phyloP scores from a whole-genome alignment of 1,140 invertebrate genomes.

The Meloidogyne floridensis region DNA sequence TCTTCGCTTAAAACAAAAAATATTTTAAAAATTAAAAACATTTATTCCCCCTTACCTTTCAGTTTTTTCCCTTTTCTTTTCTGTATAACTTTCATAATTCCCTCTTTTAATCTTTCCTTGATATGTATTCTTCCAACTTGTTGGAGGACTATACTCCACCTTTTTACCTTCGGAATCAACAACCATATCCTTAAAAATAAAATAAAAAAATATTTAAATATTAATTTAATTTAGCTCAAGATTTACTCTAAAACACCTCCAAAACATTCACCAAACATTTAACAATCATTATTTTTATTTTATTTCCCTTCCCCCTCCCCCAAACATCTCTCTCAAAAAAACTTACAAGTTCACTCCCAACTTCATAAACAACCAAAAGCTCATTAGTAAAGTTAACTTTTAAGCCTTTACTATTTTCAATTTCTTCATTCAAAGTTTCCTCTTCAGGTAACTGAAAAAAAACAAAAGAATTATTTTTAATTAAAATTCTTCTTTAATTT shows the following conservation, averaged over 20 bases:
- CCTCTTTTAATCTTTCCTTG: constrained; percentile 3
- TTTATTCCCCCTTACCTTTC: neutral
- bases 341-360: neutral
- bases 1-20: neutral
- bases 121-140: constrained; percentile 2
- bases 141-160: neutral
- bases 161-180: neutral
- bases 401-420: neutral
- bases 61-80: neutral
- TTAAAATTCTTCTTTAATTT: neutral
- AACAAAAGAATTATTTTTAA: neutral
- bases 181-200: neutral
- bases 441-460: constrained; percentile 9
- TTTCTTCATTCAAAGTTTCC: neutral
- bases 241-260: too few species aligned
- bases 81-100: neutral
- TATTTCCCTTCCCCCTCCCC: too few species aligned
- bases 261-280: too few species aligned
- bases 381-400: neutral
- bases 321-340: neutral
- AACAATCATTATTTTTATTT: too few species aligned
- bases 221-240: too few species aligned
- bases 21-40: neutral
- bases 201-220: too few species aligned
- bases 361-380: neutral